Conservation (phyloP, 2,113 vertebrate species). For the Sterrhoptilus dennistouni region DNA sequence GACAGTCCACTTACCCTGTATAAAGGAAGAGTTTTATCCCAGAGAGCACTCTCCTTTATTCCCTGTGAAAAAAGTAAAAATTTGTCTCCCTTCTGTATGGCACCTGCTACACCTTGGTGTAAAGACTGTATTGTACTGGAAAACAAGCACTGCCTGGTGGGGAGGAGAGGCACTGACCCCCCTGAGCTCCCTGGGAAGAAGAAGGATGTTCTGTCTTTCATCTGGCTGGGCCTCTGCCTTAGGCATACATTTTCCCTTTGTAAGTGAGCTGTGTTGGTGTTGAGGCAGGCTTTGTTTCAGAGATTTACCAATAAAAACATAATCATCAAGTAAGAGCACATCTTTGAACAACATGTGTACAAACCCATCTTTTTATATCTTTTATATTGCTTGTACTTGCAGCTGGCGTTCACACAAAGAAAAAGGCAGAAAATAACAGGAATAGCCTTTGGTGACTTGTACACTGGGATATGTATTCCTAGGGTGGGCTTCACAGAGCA, state of each 20-base stretch:
- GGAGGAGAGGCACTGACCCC: neutral
- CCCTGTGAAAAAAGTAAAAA: neutral
- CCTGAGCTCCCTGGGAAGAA: neutral
- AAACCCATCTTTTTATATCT: neutral
- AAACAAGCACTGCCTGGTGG: neutral
- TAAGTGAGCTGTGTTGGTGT: neutral
- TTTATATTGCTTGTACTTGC: neutral
- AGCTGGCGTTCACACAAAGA: slow-evolving; percentile 13
- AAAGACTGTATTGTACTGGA: neutral
- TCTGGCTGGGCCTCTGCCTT: neutral
- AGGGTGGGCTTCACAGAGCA: neutral
- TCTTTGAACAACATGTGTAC: neutral
- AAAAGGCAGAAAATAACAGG: neutral
- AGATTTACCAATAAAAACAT: neutral
- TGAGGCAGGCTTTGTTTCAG: neutral
- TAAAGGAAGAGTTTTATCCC: neutral
- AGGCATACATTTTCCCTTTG: neutral
- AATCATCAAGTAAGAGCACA: neutral
- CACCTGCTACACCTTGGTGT: neutral
- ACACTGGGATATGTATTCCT: neutral
- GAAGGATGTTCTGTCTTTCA: neutral
- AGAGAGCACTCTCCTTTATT: neutral
- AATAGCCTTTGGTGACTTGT: neutral
- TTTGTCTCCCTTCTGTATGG: neutral
- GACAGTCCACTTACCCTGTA: neutral